Base-by-base conservation (phyloP, 1,140 invertebrate species). In the Cyrtorhinus lividipennis region DNA sequence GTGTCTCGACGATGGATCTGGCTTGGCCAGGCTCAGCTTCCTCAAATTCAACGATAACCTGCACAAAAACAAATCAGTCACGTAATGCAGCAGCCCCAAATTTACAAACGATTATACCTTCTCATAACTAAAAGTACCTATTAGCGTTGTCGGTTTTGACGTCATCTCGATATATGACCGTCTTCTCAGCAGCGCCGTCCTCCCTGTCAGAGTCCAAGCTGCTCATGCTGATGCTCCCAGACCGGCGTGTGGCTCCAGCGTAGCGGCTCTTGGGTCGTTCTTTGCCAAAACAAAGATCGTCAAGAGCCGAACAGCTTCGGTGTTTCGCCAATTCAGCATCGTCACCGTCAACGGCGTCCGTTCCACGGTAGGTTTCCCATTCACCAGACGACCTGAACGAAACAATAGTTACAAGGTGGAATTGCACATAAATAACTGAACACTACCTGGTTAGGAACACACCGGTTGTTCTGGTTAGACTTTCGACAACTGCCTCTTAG, bases 181-280 rank as follows among this genome's bases (percentile, higher is more conserved):
- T 20, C 18, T 53, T 53, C 20, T 53, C 48, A 5, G 48, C 10
- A 13, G 18, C 8, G 20, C 10, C 48, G 20, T 53, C 48, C 5
- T 53, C 48, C 20, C 48, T 53, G 20, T 53, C 48, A 20, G 48
- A 53, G 48, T 53, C 48, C 8, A 53, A 20, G 48, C 48, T 53
- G 20, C 48, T 53, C 48, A 53, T 53, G 48, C 48, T 53, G 5
- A 53, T 53, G 18, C 48, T 53, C 20, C 48, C 48, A 10, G 48
- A 53, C 10, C 48, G 48, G 30, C 15, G 5, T 5, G 5, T 38
- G 30, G 15, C 15, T 38, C 15, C 30, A 10, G 10, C 3, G 20
- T 5, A 5, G 48, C 48, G 48, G 20, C 10, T 13, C 18, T 53
- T 53, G 12, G 20, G 5, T 53, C 48, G 10, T 22, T 53, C 48